Conservation (phyloP, 2,888 invertebrate species). For the Autographa gamma region DNA sequence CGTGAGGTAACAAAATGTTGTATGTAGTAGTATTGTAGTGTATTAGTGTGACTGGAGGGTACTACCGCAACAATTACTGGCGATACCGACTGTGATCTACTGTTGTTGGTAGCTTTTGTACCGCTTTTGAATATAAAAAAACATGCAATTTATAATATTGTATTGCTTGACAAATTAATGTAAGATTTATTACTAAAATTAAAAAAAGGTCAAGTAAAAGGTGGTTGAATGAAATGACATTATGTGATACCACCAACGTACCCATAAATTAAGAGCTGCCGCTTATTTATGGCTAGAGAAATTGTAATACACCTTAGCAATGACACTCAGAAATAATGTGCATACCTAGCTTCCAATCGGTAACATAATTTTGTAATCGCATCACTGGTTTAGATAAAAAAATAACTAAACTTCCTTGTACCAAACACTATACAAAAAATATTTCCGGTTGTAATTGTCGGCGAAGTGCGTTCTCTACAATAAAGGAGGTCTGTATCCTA, state of each 20-base stretch:
- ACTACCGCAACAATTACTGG: slow-evolving; percentile 43
- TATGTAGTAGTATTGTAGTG: slow-evolving; percentile 4
- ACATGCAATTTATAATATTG: too few species aligned
- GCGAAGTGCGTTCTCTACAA: neutral
- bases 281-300: neutral
- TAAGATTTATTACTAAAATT: too few species aligned
- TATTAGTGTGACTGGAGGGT: slow-evolving; percentile 32
- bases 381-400: too few species aligned
- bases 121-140: slow-evolving; percentile 15
- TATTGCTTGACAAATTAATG: too few species aligned
- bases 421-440: too few species aligned
- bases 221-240: neutral
- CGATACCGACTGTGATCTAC: slow-evolving; percentile 43
- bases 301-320: neutral
- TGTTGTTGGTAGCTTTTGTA: slow-evolving; percentile 32
- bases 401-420: too few species aligned
- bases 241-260: neutral
- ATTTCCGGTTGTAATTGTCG: too few species aligned
- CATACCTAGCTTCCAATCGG: too few species aligned
- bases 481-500: neutral
- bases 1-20: slow-evolving; percentile 11
- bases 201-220: too few species aligned
- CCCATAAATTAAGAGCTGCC: too few species aligned
- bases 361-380: too few species aligned
- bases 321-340: too few species aligned